A percentile compares a stretch with the other conserved stretches of the same genome.
Evolutionary conservation across 2,113 vertebrate species (phyloP).

Genomic region (Chrysemys picta): DNA sequence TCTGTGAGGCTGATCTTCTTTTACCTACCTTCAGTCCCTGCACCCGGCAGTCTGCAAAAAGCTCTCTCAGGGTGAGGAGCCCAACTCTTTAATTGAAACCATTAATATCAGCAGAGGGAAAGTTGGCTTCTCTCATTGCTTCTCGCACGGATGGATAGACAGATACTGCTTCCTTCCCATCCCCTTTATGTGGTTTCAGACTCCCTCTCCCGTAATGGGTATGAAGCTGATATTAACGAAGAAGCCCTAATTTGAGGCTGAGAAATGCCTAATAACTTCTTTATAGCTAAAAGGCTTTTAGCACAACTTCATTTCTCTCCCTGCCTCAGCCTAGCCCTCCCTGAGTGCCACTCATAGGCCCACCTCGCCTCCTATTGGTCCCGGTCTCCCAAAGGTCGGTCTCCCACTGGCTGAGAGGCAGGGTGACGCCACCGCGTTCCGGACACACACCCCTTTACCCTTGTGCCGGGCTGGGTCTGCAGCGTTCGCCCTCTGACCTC

Average conservation of each 20-base stretch:
- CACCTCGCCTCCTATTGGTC: conserved; percentile 68
- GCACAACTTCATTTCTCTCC: conserved; percentile 78
- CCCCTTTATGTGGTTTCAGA: conserved; percentile 40
- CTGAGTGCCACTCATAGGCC: conserved; percentile 66
- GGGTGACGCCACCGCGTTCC: not conserved
- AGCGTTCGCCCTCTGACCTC: conserved; percentile 36
- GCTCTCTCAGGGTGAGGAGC: conserved; percentile 54
- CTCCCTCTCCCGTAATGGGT: conserved; percentile 38
- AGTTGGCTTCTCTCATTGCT: conserved; percentile 36
- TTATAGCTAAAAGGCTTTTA: conserved; percentile 68
- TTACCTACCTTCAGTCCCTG: conserved; percentile 75
- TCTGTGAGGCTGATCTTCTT: not conserved
- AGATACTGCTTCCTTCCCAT: conserved; percentile 36
- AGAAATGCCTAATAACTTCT: conserved; percentile 79
- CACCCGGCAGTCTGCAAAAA: conserved; percentile 42
- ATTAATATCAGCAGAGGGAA: conserved; percentile 46
- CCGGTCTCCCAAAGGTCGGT: accelerated
- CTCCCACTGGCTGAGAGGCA: conserved; percentile 50
- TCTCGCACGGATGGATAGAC: conserved; percentile 16
- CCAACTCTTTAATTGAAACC: conserved; percentile 56
- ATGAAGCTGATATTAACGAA: conserved; percentile 52
- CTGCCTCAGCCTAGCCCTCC: conserved; percentile 47
- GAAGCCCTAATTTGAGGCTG: conserved; percentile 70
- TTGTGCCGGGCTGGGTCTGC: not conserved
- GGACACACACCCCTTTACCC: not conserved